phyloP scores from a whole-genome alignment of 1,140 invertebrate species.

The Cydia pomonella region DNA sequence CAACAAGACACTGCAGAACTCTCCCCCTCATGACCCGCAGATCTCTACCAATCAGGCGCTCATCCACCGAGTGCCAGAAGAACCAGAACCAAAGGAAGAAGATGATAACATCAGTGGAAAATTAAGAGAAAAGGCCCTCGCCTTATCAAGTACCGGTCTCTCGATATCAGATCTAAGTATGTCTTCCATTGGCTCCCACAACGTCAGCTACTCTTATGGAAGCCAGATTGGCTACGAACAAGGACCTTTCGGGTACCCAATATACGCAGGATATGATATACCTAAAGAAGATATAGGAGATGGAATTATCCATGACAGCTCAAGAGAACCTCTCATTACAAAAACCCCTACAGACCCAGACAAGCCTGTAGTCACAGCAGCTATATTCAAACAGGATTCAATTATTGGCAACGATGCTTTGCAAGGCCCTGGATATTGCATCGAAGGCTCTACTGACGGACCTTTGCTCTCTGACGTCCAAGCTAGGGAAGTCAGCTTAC shows the following conservation, averaged over 20 bases:
- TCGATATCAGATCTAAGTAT: slow-evolving; percentile 89
- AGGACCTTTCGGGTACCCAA: slow-evolving; percentile 85
- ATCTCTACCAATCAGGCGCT: slow-evolving; percentile 81
- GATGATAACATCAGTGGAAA: slow-evolving; percentile 73
- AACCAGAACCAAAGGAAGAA: slow-evolving; percentile 69
- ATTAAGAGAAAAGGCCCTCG: slow-evolving; percentile 60
- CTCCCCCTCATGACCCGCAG: slow-evolving; percentile 66
- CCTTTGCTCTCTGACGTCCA: slow-evolving; percentile 78
- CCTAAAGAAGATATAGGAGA: slow-evolving; percentile 78
- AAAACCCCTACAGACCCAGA: slow-evolving; percentile 80
- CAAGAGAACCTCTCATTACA: slow-evolving; percentile 71
- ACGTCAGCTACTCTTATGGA: slow-evolving; percentile 88
- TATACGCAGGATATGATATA: slow-evolving; percentile 82
- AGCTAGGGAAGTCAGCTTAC: slow-evolving; percentile 74
- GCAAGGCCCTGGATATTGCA: slow-evolving; percentile 74
- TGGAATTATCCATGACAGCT: slow-evolving; percentile 69
- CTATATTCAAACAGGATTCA: slow-evolving; percentile 83
- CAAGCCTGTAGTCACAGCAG: slow-evolving; percentile 85
- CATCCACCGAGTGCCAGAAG: slow-evolving; percentile 80
- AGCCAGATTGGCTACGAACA: slow-evolving; percentile 89
- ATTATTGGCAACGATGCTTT: slow-evolving; percentile 74
- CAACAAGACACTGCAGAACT: slow-evolving; percentile 59
- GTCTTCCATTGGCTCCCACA: slow-evolving; percentile 84
- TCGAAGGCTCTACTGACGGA: slow-evolving; percentile 77
- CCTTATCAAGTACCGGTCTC: slow-evolving; percentile 85